Base-by-base conservation (phyloP, 2,113 vertebrate genomes). In the Percina caprodes region DNA sequence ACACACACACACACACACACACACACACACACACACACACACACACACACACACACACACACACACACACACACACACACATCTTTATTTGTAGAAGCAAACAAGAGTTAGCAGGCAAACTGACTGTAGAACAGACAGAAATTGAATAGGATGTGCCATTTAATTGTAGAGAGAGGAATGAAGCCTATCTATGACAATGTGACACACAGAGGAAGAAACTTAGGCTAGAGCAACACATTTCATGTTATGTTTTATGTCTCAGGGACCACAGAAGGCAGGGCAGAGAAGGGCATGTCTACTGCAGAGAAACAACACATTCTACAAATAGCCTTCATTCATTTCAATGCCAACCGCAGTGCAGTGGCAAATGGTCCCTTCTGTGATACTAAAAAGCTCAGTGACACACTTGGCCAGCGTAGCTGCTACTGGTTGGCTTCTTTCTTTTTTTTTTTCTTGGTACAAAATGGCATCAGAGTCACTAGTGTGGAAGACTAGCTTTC, bases 311-410 rank as follows among this genome's bases (percentile, higher is more conserved):
- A 80, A 72, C 72, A 56, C 11, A 30, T 67, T 79, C 78, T 77
- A 86, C 77, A 86, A 84, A 90, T 66, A 79, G 67, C 65, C 70
- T 45, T 51, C 65, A 80, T 85, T 84, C 24, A 78, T 71, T 70
- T 84, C 77, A 70, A 60, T 70, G n/a, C 77, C 69, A 84, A 62
- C 60, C 66, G 69, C 70, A 68, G 21, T 77, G 85, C 51, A 62
- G 33, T 33, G 49, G 68, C 72, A 75, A 85, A 79, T 7, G 18
- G 55, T 39, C 73, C 86, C 79, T 76, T 63, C 80, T 77, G 87
- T 63, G 82, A 55, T 12, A 35, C 68, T 54, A 33, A 66, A 88
- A 88, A 87, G 85, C 86, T 89, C 88, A 88, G 81, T 80, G 85
- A 89, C 81, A 89, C 83, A 91, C 76, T 88, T 91, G 89, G 82